Evolutionary conservation across 2,888 invertebrate species (phyloP), one percentile per base, ranked within the genome.

Genomic region (Dynastes grantii): DNA sequence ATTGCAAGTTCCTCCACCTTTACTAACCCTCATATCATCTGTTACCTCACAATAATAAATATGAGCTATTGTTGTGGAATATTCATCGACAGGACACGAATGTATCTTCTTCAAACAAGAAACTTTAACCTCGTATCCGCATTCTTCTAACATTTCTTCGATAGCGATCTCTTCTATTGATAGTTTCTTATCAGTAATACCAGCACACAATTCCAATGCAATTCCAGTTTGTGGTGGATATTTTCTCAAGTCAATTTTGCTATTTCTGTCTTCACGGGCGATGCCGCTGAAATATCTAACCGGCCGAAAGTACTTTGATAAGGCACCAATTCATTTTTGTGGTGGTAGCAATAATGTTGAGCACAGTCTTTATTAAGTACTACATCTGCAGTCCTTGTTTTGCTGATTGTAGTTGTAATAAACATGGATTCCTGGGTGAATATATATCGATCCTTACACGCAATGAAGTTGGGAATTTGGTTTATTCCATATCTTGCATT

Each of bases 251-350:
- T 95, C 94, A 79, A 95, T 92, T 1, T 86, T 84, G 0, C 89
- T 88, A 37, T 84, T 84, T 53, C 92, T 88, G 76, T 92, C 92
- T 51, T 90, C 88, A 51, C 90, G 89, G 5, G 93, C 91, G 22
- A 95, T 89, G 81, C 91, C 90, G 78, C 93, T 93, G 87, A 93
- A 93, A 88, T 95, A 97, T 11, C 96, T 94, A 67, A 96, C 95
- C 85, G 98, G 97, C 80, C 98, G 92, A 87, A 98, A 98, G 88
- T 98, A 98, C 85, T 94, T 94, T 95, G 0, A 98, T 98, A 85
- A 97, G 93, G 93, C 0, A 98, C 90, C 81, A 98, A 90, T 61
- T 93, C 94, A 81, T 95, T 93, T 95, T 90, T 4, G 93, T 92
- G 22, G 91, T n/a, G n/a, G n/a, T n/a, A n/a, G n/a, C n/a, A n/a